Evolutionary conservation across 1,140 invertebrate genomes (phyloP), one percentile per base, ranked within the genome.

Genomic region (Nephila pilipes): DNA sequence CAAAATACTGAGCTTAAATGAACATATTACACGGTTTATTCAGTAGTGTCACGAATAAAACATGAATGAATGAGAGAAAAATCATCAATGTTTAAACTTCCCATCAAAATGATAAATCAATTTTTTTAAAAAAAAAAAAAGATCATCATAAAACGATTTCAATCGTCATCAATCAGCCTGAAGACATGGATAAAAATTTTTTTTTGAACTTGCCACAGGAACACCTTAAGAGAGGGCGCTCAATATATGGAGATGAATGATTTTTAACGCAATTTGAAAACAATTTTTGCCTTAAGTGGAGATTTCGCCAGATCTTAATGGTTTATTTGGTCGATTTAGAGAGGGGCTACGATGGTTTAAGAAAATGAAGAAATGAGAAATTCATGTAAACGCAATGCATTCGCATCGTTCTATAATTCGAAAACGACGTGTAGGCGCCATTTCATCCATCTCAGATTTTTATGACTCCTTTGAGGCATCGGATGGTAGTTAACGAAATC

Each of bases 131-230:
- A n/a, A n/a, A n/a, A n/a, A n/a, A 6, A 46, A 46, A 75, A 75
- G 25, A 32, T 36, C 69, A 36, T 75, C 29, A 75, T 32, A 75
- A 75, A 75, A 75, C 69, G 25, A 75, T 75, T 75, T 32, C 29
- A 75, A 75, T 75, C 69, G 69, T 36, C 69, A 75, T 75, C 69
- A 25, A 75, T 75, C 69, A 75, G 29, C 29, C 18, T 75, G 20
- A 75, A 75, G 29, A 29, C 69, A 75, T 65, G n/a, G n/a, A n/a
- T n/a, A n/a, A n/a, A n/a, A n/a, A 65, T 65, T 65, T 65, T 65
- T 25, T 14, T n/a, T 18, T 32, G 25, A 75, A 75, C 14, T 75
- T 20, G 29, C 69, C 29, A 6, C 29, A 25, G 29, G 69, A 46
- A 10, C 46, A 46, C 46, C 46, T 46, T 46, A 46, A 10, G 46